phyloP scores from a whole-genome alignment of 2,113 vertebrate genomes.

The Aptenodytes forsteri region DNA sequence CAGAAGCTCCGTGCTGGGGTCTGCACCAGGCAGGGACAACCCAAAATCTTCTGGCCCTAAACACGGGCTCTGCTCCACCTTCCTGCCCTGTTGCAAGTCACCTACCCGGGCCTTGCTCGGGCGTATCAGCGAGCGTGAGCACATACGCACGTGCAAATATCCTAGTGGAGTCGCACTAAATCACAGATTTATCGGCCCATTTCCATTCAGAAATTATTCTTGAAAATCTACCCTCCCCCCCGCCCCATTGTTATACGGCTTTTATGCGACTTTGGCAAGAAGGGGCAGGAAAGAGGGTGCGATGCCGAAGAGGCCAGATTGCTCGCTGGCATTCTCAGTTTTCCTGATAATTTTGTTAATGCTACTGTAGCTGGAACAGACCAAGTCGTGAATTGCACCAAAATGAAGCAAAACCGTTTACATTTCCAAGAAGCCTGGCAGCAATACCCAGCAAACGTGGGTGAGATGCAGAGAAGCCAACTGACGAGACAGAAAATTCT shows the following conservation, averaged over 20 bases:
- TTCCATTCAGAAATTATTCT: not conserved
- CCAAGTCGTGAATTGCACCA: not conserved
- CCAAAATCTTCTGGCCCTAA: not conserved
- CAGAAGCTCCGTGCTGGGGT: accelerated
- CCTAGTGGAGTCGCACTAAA: not conserved
- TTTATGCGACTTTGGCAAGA: not conserved
- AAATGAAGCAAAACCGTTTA: not conserved
- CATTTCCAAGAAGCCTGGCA: not conserved
- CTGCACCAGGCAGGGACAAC: not conserved
- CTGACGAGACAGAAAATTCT: not conserved
- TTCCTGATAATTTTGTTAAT: not conserved
- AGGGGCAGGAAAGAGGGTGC: not conserved
- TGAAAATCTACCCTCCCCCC: not conserved
- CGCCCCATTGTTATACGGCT: not conserved
- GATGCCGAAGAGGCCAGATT: not conserved
- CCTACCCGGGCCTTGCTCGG: accelerated
- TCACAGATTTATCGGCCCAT: not conserved
- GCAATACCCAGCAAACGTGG: accelerated
- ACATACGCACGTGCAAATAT: accelerated
- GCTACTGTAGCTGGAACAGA: not conserved
- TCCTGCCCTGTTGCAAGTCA: not conserved
- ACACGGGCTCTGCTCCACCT: no score
- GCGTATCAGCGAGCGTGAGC: accelerated
- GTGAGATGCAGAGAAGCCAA: not conserved
- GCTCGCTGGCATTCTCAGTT: not conserved